Percentiles rank a stretch among this genome's conserved stretches.
phyloP scores from a whole-genome alignment of 2,797 vertebrate species.

The Etheostoma perlongum region DNA sequence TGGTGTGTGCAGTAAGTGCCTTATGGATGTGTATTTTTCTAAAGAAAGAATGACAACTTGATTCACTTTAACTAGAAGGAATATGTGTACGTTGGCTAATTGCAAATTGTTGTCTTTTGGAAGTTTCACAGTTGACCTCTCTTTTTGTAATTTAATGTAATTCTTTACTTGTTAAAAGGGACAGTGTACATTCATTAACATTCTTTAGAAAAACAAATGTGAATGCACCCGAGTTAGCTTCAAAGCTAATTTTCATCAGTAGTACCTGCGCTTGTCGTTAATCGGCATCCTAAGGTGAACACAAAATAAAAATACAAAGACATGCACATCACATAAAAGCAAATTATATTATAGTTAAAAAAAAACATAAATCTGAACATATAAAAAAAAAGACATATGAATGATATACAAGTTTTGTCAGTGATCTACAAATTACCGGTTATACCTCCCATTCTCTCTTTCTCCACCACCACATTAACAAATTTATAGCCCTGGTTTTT shows the following conservation, averaged over 20 bases:
- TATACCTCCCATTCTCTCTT: constrained; percentile 57
- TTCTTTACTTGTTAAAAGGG: too few species aligned
- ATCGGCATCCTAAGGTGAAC: too few species aligned
- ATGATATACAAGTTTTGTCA: neutral
- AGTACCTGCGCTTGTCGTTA: too few species aligned
- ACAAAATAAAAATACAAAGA: too few species aligned
- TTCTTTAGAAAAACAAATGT: too few species aligned
- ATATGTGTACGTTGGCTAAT: neutral
- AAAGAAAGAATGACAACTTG: neutral
- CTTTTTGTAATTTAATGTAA: neutral
- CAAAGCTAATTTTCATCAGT: too few species aligned
- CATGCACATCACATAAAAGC: too few species aligned
- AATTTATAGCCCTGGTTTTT: constrained; percentile 57
- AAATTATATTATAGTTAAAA: too few species aligned
- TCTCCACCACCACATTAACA: constrained; percentile 61
- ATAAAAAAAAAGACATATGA: too few species aligned
- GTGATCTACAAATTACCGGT: constrained; percentile 40
- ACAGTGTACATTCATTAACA: too few species aligned
- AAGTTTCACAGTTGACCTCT: constrained; percentile 3
- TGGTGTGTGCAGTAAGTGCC: neutral
- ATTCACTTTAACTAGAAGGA: neutral
- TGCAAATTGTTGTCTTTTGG: constrained; percentile 9
- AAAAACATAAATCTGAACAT: too few species aligned
- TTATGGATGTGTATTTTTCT: constrained; percentile 8
- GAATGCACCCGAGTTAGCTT: too few species aligned